Evolutionary conservation across 2,797 vertebrate species (phyloP), one percentile per base, ranked within the genome.

Genomic region (Esox masquinongy): DNA sequence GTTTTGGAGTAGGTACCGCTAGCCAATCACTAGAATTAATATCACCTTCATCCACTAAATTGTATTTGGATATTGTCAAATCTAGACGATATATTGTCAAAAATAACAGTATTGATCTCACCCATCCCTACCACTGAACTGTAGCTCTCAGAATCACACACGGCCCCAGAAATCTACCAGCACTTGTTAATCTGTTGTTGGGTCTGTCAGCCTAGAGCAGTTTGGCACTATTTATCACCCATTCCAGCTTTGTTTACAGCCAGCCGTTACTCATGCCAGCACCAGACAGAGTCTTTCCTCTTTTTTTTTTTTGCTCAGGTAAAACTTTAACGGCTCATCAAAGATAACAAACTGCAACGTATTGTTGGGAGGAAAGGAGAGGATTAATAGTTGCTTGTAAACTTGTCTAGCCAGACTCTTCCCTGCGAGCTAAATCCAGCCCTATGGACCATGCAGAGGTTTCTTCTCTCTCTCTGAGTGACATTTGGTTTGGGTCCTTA

Each of bases 301-400:
- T 91, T 85, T 79, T 86, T 61, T 86, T n/a, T n/a, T n/a, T n/a
- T n/a, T 84, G 81, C 79, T 53, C 77, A 24, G 89, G 89, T 92
- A 92, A 92, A 93, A 93, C 83, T 87, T 94, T 93, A 92, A 93
- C 90, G 85, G 87, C 84, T 80, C 87, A 79, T 80, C 80, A 85
- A 81, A 85, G 82, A 83, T 90, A 88, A 91, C 90, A 92, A 91
- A 93, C 89, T 87, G 88, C 86, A 84, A 76, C 80, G n/a, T 79
- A 71, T 84, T 67, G 77, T 85, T 79, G 69, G 76, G 68, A 63
- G 63, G 66, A 24, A 16, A 19, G 76, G n/a, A 19, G 75, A 84
- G 78, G 80, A 91, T 92, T 91, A 90, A 93, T 77, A 72, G 79
- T 70, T 7, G 73, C 86, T 83, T 87, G 82, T 92, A 91, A 91